Base-by-base conservation (phyloP, 2,113 vertebrate genomes). In the Baryphthengus martii region DNA sequence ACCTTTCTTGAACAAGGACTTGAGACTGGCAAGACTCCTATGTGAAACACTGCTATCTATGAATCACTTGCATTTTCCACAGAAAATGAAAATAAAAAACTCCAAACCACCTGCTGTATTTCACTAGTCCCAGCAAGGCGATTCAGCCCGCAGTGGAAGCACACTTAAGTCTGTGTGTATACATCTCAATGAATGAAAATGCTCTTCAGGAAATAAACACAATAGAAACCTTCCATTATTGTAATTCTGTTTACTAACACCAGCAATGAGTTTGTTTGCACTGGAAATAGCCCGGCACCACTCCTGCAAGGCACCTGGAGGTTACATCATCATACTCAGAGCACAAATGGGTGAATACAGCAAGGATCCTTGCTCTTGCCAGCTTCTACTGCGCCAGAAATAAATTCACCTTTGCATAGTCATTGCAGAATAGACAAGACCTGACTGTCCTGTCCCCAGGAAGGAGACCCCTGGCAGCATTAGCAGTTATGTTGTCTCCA, bases 201-300 rank as follows among this genome's bases (percentile, higher is more conserved):
- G 39, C 39, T 39, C 45, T 85, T 92, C 94, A 96, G 97, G 97
- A 98, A 98, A 87, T 49, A 97, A 97, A 93, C 93, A 97, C 88
- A 95, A 92, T 84, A 82, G 97, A 96, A 97, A 76, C 71, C 83
- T 61, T 96, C 93, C 96, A 92, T 89, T 83, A 83, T 94, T 91
- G 40, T 86, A 93, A 77, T 90, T 93, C 94, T 92, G 88, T 96
- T 96, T 91, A 81, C 95, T 91, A 96, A 97, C 96, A 96, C 33
- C 83, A 92, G 96, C 90, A 80, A 42, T 66, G 89, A 95, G 95
- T 84, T 95, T 93, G 85, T 23, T 89, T 81, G 93, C 80, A 67
- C 94, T 85, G 92, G 89, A 96, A 98, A 96, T 77, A 95, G 85
- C 94, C 85, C 29, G 2, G 96, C 97, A 79, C 71, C 0, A 1